Conservation (phyloP, 2,797 vertebrate species). For the Notolepis coatsorum region DNA sequence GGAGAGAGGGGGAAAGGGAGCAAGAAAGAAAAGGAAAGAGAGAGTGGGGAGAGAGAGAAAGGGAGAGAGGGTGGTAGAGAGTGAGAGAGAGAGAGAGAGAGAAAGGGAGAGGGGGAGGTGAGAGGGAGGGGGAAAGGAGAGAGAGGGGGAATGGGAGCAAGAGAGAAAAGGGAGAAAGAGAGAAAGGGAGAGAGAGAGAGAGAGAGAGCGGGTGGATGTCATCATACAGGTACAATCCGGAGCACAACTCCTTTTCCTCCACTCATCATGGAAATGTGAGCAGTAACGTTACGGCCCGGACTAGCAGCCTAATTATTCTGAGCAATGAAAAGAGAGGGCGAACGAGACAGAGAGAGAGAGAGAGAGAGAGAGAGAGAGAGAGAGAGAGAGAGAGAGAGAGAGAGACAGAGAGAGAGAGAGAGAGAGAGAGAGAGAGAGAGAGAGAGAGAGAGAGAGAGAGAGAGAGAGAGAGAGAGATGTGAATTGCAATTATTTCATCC, state of each 20-base stretch:
- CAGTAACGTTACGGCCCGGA: conserved; percentile 72
- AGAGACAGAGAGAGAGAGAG: conserved; percentile 26
- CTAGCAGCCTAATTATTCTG: conserved; percentile 81
- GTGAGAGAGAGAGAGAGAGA: conserved; percentile 66
- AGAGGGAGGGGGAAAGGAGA: conserved; percentile 63
- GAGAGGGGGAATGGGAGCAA: conserved; percentile 14
- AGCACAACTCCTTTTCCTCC: conserved; percentile 49
- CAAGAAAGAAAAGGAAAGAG: conserved; percentile 47
- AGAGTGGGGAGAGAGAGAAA: conserved; percentile 31
- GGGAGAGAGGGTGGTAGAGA: conserved; percentile 57
- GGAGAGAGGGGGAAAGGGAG: conserved; percentile 59
- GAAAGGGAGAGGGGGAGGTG: conserved; percentile 20
- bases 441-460: conserved; percentile 42
- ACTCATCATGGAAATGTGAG: conserved; percentile 68
- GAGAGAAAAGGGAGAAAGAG: conserved; percentile 46
- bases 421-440: conserved; percentile 36
- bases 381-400: conserved; percentile 16
- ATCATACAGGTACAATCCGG: conserved; percentile 76
- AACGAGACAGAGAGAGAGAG: conserved; percentile 5
- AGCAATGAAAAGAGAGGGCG: conserved; percentile 71
- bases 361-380: conserved; percentile 21
- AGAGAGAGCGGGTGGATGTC: conserved; percentile 28
- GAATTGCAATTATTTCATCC: conserved; percentile 78
- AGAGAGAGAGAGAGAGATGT: conserved; percentile 60
- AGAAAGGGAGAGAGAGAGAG: conserved; percentile 32